phyloP scores from a whole-genome alignment of 2,113 vertebrate genomes.

The Vulpes ferrilata region DNA sequence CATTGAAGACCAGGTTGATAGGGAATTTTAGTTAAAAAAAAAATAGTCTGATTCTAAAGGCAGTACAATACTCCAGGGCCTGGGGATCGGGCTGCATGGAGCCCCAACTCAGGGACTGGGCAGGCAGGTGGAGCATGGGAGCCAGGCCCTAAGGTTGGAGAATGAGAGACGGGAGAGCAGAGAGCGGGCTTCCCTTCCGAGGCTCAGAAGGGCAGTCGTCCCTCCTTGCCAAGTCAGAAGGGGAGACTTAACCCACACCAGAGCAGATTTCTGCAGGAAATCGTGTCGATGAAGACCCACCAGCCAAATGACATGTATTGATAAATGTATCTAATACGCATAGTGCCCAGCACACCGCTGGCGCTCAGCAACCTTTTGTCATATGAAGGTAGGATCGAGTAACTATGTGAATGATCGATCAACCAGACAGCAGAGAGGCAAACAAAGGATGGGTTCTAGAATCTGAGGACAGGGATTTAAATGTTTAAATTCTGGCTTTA shows the following conservation, averaged over 20 bases:
- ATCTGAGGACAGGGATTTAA: neutral
- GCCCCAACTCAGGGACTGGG: too few species aligned
- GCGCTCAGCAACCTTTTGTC: neutral
- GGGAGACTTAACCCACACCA: neutral
- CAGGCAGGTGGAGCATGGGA: neutral
- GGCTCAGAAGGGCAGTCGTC: accelerated
- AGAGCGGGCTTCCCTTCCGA: neutral
- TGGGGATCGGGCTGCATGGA: too few species aligned
- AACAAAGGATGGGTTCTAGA: neutral
- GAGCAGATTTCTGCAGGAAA: neutral
- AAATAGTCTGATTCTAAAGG: neutral
- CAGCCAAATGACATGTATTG: neutral
- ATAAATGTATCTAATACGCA: neutral
- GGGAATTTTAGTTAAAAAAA: too few species aligned
- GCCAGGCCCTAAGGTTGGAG: neutral
- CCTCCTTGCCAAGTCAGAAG: neutral
- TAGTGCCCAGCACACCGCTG: neutral
- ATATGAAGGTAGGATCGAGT: neutral
- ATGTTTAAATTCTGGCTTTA: neutral
- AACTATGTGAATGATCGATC: neutral
- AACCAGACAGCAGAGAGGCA: neutral
- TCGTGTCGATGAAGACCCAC: neutral
- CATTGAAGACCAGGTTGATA: neutral
- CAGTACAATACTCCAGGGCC: accelerated
- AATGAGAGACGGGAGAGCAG: neutral